phyloP scores from a whole-genome alignment of 1,140 invertebrate species.

The Drosophila neocordata region DNA sequence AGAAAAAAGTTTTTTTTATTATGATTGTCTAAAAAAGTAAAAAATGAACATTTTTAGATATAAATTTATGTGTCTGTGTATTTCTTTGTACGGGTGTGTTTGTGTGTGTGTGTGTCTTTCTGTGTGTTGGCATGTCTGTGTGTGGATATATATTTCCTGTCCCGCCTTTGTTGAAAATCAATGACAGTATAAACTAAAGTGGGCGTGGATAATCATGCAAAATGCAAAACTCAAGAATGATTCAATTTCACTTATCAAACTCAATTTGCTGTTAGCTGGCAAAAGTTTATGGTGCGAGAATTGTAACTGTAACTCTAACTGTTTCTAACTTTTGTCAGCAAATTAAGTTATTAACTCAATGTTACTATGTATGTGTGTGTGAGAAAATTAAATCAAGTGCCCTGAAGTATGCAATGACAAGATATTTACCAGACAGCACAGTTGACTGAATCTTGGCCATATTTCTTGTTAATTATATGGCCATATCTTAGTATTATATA shows the following conservation, averaged over 20 bases:
- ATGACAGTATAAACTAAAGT: conserved; percentile 26
- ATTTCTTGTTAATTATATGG: conserved; percentile 6
- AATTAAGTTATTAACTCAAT: conserved; percentile 62
- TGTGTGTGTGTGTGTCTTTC: neutral
- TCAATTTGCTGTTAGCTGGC: conserved; percentile 1
- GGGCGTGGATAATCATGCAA: conserved; percentile 53
- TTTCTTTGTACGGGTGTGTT: neutral
- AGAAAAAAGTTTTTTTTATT: conserved; percentile 1
- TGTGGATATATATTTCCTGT: neutral
- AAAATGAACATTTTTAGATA: conserved; percentile 25
- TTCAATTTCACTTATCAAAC: conserved; percentile 35
- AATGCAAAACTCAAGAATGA: conserved; percentile 54
- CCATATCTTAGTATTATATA: neutral
- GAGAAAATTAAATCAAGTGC: conserved; percentile 58
- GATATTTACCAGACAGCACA: conserved; percentile 46
- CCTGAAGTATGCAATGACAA: conserved; percentile 49
- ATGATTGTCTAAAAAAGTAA: conserved; percentile 21
- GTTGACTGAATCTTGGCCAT: conserved; percentile 1
- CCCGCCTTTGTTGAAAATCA: conserved; percentile 16
- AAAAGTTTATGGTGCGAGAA: conserved; percentile 44
- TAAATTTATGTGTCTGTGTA: neutral
- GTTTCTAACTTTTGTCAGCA: conserved; percentile 60
- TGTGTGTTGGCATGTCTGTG: neutral
- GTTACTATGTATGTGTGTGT: conserved; percentile 9
- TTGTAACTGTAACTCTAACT: neutral